phyloP scores from a whole-genome alignment of 2,888 invertebrate species.

The Acronicta alni region DNA sequence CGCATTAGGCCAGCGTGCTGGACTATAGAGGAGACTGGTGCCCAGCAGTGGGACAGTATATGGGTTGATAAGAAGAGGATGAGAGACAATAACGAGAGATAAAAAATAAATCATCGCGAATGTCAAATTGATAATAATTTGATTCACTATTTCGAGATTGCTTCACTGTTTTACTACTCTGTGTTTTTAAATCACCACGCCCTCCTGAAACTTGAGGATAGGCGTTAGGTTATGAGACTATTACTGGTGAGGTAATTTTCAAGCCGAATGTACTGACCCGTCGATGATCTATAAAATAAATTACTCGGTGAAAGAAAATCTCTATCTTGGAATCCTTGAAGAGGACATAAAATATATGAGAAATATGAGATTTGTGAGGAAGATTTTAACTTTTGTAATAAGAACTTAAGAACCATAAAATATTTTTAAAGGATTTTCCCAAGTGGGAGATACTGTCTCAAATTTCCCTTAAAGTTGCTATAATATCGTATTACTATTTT shows the following conservation, averaged over 20 bases:
- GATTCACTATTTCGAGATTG: background rate
- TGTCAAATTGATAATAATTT: no score
- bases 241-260: constrained; percentile 30
- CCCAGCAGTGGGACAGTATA: no score
- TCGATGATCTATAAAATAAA: constrained; percentile 19
- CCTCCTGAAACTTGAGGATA: constrained; percentile 16
- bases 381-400: no score
- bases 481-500: no score
- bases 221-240: constrained; percentile 29
- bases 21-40: no score
- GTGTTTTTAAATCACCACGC: constrained; percentile 7
- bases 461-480: no score
- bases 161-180: constrained; percentile 28
- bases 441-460: no score
- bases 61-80: no score
- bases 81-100: no score
- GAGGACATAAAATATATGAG: background rate
- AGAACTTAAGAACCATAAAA: no score
- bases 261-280: constrained; percentile 13
- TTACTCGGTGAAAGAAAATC: background rate
- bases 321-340: constrained; percentile 1
- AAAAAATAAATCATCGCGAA: no score
- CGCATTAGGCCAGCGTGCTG: no score
- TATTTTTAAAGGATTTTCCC: background rate
- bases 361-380: constrained; percentile 9